Base-by-base conservation (phyloP, 2,888 invertebrate genomes). In the Dicyrtoma fusca region DNA sequence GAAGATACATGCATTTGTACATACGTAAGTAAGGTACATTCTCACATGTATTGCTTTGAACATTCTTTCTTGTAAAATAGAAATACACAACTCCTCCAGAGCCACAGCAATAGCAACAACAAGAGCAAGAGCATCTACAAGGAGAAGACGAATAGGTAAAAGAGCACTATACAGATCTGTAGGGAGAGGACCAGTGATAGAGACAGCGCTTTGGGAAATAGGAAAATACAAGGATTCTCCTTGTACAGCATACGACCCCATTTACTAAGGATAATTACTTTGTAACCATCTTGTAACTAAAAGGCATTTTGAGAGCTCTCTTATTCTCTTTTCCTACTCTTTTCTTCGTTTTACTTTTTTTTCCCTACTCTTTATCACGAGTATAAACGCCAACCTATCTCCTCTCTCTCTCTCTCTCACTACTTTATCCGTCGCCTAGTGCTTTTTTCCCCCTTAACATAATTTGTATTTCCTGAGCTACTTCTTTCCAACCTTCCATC, bases 231-330 rank as follows among this genome's bases (percentile, higher is more conserved):
- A 59, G 6, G 44, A 53, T 65, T 64, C 65, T 65, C 64, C 62
- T 53, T 73, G 63, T 44, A 26, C 44, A 62, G 49, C 44, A 51
- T 63, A 70, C 69, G 74, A 77, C 68, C 74, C 77, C 75, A 75
- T 75, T 75, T 65, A 66, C 72, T 42, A 65, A 25, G 76, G 77
- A 79, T 80, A 80, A 80, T 80, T 80, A 80, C 80, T 77, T 79
- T 79, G 80, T 80, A 79, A 79, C 77, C 77, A 78, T 76, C 77
- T 76, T 80, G 74, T 68, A 75, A 75, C 75, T 74, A 71, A 73
- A 77, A 77, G 76, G 73, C 75, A 77, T 77, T 78, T 78, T 55
- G 53, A 66, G 66, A 66, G 66, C 51, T 51, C 51, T 26, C 34
- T 42, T 14, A 34, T 63, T 44, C 13, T 45, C 21, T 17, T 44